Evolutionary conservation across 2,113 vertebrate genomes (phyloP).

Genomic region (Ameiurus melas): DNA sequence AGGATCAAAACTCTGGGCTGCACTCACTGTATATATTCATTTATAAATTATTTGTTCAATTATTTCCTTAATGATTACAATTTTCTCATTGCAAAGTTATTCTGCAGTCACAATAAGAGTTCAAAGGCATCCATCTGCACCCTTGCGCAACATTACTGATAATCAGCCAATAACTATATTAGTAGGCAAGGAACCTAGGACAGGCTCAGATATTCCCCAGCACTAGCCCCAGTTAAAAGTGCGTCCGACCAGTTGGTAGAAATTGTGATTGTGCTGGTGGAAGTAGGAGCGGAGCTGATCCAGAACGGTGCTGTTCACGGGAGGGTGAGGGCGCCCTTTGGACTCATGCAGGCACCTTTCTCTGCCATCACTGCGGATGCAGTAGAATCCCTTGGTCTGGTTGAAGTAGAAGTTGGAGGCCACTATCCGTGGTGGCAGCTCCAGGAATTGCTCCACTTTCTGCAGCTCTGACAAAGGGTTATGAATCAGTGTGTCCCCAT

Average conservation of each 20-base stretch:
- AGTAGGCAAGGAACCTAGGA: constrained; percentile 19
- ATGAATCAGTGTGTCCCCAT: constrained; percentile 88
- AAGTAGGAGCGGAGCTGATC: constrained; percentile 86
- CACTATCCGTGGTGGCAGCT: constrained; percentile 83
- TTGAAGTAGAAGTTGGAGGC: constrained; percentile 95
- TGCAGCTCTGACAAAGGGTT: constrained; percentile 87
- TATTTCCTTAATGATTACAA: constrained; percentile 53
- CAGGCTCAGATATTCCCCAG: neutral
- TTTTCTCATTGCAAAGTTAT: constrained; percentile 58
- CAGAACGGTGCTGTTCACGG: constrained; percentile 84
- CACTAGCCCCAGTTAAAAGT: constrained; percentile 86
- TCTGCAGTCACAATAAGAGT: constrained; percentile 59
- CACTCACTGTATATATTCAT: constrained; percentile 23
- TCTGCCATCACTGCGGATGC: constrained; percentile 86
- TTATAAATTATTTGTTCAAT: constrained; percentile 30
- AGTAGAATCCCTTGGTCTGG: constrained; percentile 94
- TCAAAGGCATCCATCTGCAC: constrained; percentile 55
- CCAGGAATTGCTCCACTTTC: constrained; percentile 87
- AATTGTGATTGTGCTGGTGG: constrained; percentile 87
- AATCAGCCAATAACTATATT: constrained; percentile 29
- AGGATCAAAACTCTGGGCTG: constrained; percentile 60
- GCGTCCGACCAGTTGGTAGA: constrained; percentile 88
- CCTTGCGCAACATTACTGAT: constrained; percentile 35
- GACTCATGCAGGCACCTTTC: constrained; percentile 92
- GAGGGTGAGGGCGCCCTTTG: constrained; percentile 88